Evolutionary conservation across 1,140 invertebrate species (phyloP), one percentile per base, ranked within the genome.

Genomic region (Aphidius gifuensis): DNA sequence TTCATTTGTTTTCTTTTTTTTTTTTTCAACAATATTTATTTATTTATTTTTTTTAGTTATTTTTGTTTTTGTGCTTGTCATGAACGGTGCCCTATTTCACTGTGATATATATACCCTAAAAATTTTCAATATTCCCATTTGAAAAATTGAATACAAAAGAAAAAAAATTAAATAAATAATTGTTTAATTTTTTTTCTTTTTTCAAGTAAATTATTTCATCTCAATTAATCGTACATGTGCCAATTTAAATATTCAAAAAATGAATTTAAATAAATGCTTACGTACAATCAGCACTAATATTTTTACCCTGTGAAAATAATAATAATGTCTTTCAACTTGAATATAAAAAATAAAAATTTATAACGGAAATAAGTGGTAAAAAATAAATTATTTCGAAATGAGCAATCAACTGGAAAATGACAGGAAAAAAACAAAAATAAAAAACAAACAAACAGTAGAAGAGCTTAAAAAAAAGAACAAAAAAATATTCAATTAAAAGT

Each of bases 281-380:
- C 69, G 69, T 69, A 71, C 69, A 71, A 71, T 71, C 69, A 71
- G 68, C 64, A 46, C 66, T 71, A 71, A 68, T 66, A 54, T 60
- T 54, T 55, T 44, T 48, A 58, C 61, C 46, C 23, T 3, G 4
- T 32, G 2, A 32, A 32, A 32, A 32, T 32, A 21, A 40, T 3
- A 16, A 42, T n/a, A 49, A n/a, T 32, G 23, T 32, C 23, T 32
- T 32, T 32, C 23, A 32, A 32, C 23, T 32, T 32, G 23, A 32
- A 32, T 32, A 32, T 32, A 32, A 16, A 16, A 50, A 42, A 44
- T 9, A 50, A 32, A 3, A 49, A 49, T 49, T 49, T 6, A 49
- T 6, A 3, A 23, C 8, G 7, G 8, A 9, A 32, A 11, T 50
- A 32, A 21, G 48, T 8, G 9, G 48, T 50, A 21, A 21, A 21